A percentile compares a stretch with the other conserved stretches of the same genome.
These are phyloP conservation scores for Cetonia aurata DNA, from an alignment of 2,888 invertebrate species.

Conservation along the genomic window DNA sequence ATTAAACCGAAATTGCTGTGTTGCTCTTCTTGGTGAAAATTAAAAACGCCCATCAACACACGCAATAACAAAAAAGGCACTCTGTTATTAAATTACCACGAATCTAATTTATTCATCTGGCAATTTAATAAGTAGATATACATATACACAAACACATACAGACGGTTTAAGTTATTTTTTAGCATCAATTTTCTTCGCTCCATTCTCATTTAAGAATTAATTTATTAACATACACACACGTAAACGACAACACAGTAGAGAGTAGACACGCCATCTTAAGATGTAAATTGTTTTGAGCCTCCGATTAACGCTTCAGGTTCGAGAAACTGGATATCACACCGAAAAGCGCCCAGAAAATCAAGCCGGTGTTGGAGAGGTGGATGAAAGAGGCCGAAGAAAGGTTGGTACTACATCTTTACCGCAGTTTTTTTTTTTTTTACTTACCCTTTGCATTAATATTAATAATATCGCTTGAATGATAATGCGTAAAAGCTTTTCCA, in stretches of 20 bases:
- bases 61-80: not conserved
- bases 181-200: too few relatives aligned
- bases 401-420: constrained; percentile 67
- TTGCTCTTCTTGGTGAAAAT: constrained; percentile 2
- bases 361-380: constrained; percentile 98
- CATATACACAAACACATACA: too few relatives aligned
- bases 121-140: too few relatives aligned
- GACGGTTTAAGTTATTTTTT: constrained; percentile 62
- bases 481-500: constrained; percentile 67
- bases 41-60: not conserved
- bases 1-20: constrained; percentile 17
- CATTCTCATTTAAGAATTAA: too few relatives aligned
- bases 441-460: not conserved
- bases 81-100: constrained; percentile 27
- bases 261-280: too few relatives aligned
- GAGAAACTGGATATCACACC: constrained; percentile 99
- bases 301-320: constrained; percentile 75
- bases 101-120: constrained; percentile 49
- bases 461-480: constrained; percentile 49
- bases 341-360: constrained; percentile 99
- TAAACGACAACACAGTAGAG: too few relatives aligned
- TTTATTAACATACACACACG: too few relatives aligned
- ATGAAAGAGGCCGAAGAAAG: constrained; percentile 99
- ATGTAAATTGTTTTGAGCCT: not conserved
- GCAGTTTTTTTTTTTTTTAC: not conserved